Base-by-base conservation (phyloP, 1,140 invertebrate species). In the Vanessa tameamea region DNA sequence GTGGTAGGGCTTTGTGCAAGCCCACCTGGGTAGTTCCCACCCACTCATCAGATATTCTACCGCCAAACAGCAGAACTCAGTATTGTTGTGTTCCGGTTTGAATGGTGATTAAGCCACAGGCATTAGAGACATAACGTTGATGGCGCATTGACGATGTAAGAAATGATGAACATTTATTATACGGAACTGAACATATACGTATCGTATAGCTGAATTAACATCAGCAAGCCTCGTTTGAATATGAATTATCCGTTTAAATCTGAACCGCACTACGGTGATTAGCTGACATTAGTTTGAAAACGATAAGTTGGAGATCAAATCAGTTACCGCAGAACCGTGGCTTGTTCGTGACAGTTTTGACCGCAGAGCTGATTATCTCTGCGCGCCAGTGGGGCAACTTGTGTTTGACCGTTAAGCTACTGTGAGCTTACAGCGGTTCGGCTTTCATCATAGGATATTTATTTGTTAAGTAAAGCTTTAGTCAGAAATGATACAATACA, bases 221-320 rank as follows among this genome's bases (percentile, higher is more conserved):
- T 53, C 50, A 53, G 50, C n/a, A 53, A n/a, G 15, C 16, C 14
- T 66, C 23, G 26, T 66, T 66, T 66, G 15, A 66, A 66, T 66
- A n/a, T 37, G 53, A 67, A 55, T 67, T 67, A 55, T 66, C 9
- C 16, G 4, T 51, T 48, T 15, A 53, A 67, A 31, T 26, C 50
- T 3, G 3, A 55, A 67, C 50, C 50, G 23, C 48, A 67, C 11
- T 26, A 11, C 50, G 31, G n/a, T 23, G 65, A 67, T 53, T 67
- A 67, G 47, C 15, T 51, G 48, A 51, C 50, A 12, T 67, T 55
- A 67, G 50, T 67, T 67, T 3, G 53, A 57, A 57, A 57, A 23
- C 50, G 53, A 53, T 67, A 67, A 67, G 50, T 67, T 50, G 31
- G 16, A 55, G 26, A 67, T 14, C 50, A 55, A 53, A 67, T 67